Base-by-base conservation (phyloP, 2,113 vertebrate species). In the Todiramphus saurophagus region DNA sequence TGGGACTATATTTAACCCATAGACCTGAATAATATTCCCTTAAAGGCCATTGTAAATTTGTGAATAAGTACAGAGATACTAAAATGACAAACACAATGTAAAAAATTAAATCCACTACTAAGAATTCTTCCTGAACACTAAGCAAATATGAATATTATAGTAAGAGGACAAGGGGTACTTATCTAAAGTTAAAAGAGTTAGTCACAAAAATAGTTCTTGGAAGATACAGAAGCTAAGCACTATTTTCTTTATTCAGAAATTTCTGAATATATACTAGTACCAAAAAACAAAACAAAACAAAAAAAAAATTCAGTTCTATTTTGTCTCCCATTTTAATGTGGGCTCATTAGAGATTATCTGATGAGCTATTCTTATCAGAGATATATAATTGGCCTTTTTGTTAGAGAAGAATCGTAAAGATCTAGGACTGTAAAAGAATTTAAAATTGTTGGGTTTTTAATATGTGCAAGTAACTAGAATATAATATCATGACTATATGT, bases 341-440 rank as follows among this genome's bases (percentile, higher is more conserved):
- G 56, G 27, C 75, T 97, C 83, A 96, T 95, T 96, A 96, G 64
- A 83, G 33, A 81, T 96, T 94, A 88, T 95, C 91, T 86, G 82
- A 90, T 93, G 77, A 83, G 83, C 83, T 96, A 39, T 81, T 78
- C 86, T 83, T 95, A 74, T 93, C 89, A 88, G 75, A 93, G 63
- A 81, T 83, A 30, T 37, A 60, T 94, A 97, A 94, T 78, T 90
- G 93, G 53, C 37, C 67, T 90, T 89, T 90, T 93, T 89, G 44
- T 77, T 83, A 67, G 82, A 85, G 73, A 20, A 92, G 46, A 92
- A 85, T 44, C 90, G 74, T 69, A 87, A 91, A 83, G 7, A 91
- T 77, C 68, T 64, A 62, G 46, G 53, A 80, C 63, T 92, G 33
- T 53, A 75, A 80, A 91, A 67, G 25, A 59, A 46, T 59, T 88